phyloP scores from a whole-genome alignment of 2,888 invertebrate genomes.

The Philereme transversata region DNA sequence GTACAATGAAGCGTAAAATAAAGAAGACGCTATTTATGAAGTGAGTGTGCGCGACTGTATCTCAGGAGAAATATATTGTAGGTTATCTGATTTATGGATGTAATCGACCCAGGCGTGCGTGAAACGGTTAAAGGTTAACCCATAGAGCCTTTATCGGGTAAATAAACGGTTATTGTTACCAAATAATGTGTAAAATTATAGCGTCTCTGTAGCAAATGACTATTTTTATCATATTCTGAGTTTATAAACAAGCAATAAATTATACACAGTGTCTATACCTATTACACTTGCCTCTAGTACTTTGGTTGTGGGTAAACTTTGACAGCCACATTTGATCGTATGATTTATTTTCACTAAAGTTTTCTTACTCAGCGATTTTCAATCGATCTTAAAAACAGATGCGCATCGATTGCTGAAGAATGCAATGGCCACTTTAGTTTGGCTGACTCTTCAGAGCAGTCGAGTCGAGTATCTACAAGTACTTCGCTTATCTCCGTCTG shows the following conservation, averaged over 20 bases:
- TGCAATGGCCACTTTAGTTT: too few species aligned
- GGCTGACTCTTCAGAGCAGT: too few species aligned
- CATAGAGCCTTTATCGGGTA: constrained; percentile 11
- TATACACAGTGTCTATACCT: too few species aligned
- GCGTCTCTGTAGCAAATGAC: too few species aligned
- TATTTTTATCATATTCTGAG: too few species aligned
- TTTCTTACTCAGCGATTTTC: too few species aligned
- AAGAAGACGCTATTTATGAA: constrained; percentile 32
- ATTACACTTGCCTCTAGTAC: too few species aligned
- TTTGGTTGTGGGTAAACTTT: neutral
- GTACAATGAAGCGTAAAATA: constrained; percentile 36
- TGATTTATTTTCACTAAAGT: neutral
- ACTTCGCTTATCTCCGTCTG: neutral
- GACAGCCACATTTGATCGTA: neutral
- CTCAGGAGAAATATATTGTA: constrained; percentile 31
- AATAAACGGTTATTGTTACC: constrained; percentile 6
- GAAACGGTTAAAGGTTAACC: constrained; percentile 20
- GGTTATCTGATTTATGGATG: constrained; percentile 36
- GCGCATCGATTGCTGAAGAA: too few species aligned
- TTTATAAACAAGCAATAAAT: too few species aligned
- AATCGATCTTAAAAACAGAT: too few species aligned
- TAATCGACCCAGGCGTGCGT: constrained; percentile 26
- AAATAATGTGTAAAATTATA: too few species aligned
- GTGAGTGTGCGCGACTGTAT: constrained; percentile 30
- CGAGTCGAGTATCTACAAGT: neutral